Evolutionary conservation across 1,140 invertebrate genomes (phyloP).

Genomic region (Sesamia nonagrioides): DNA sequence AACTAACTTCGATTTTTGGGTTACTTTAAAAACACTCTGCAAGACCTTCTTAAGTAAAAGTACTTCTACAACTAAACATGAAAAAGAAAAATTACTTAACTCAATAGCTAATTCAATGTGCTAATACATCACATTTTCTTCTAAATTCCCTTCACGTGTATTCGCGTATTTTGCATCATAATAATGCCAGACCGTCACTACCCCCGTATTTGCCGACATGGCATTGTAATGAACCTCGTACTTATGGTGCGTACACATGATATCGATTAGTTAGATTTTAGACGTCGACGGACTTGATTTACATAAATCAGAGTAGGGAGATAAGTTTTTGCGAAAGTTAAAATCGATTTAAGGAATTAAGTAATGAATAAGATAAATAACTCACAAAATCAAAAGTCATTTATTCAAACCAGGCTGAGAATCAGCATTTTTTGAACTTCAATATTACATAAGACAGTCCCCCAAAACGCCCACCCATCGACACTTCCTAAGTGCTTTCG

Average conservation of each 20-base stretch:
- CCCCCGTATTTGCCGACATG: conserved; percentile 43
- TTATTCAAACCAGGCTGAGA: too few relatives aligned
- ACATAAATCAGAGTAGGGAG: background rate
- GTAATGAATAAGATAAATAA: too few relatives aligned
- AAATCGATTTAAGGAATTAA: too few relatives aligned
- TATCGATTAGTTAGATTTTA: background rate
- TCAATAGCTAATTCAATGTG: conserved; percentile 5
- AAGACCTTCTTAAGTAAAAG: background rate
- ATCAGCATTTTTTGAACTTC: too few relatives aligned
- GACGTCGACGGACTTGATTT: background rate
- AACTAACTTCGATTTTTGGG: too few relatives aligned
- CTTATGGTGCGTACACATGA: conserved; percentile 23
- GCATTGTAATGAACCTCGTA: conserved; percentile 29
- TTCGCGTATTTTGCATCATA: conserved; percentile 36
- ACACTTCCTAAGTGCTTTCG: too few relatives aligned
- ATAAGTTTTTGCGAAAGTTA: too few relatives aligned
- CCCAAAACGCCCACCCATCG: too few relatives aligned
- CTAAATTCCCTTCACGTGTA: conserved; percentile 31
- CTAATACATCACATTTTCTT: conserved; percentile 26
- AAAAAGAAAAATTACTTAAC: conserved; percentile 5
- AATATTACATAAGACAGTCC: too few relatives aligned
- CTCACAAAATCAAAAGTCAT: too few relatives aligned
- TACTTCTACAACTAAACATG: background rate
- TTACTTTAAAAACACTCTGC: background rate
- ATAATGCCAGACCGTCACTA: conserved; percentile 30